Conservation (phyloP, 2,797 vertebrate species). For the Epinephelus coioides region DNA sequence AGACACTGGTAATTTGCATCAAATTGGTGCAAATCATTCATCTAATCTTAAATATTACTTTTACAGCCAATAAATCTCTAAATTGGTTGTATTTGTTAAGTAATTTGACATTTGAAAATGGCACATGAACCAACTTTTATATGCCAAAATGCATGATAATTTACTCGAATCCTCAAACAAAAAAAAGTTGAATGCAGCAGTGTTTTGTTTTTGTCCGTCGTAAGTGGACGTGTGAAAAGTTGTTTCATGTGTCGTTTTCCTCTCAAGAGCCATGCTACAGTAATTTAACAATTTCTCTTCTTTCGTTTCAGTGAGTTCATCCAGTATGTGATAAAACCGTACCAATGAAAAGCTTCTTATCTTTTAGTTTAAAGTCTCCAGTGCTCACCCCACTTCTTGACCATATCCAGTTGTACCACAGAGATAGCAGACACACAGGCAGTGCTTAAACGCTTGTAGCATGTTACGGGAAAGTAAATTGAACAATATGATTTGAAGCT, state of each 20-base stretch:
- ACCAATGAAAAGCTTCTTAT: slow-evolving; percentile 84
- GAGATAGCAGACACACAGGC: slow-evolving; percentile 83
- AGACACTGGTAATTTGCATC: slow-evolving; percentile 49
- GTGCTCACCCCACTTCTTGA: slow-evolving; percentile 84
- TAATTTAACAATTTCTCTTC: slow-evolving; percentile 4
- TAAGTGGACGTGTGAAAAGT: slow-evolving; percentile 37
- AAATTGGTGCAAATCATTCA: slow-evolving; percentile 52
- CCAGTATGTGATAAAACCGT: slow-evolving; percentile 27
- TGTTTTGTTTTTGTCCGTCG: slow-evolving; percentile 18
- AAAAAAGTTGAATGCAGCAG: slow-evolving; percentile 25
- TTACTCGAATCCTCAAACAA: slow-evolving; percentile 15
- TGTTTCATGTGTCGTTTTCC: slow-evolving; percentile 43
- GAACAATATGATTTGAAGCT: slow-evolving; percentile 91
- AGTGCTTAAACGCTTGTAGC: slow-evolving; percentile 90
- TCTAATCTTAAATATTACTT: slow-evolving; percentile 30
- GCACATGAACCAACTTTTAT: slow-evolving; percentile 44
- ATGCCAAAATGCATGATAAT: slow-evolving; percentile 52
- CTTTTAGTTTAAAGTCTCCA: slow-evolving; percentile 52
- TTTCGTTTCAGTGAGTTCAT: slow-evolving; percentile 35
- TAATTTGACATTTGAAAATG: slow-evolving; percentile 33
- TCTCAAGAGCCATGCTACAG: slow-evolving; percentile 43
- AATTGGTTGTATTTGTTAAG: slow-evolving; percentile 35
- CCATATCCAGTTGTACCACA: slow-evolving; percentile 87
- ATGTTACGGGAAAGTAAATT: slow-evolving; percentile 85
- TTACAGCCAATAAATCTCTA: slow-evolving; percentile 19